These are phyloP conservation scores for Poecile montanus DNA, from an alignment of 2,797 vertebrate species.

Conservation along the genomic window DNA sequence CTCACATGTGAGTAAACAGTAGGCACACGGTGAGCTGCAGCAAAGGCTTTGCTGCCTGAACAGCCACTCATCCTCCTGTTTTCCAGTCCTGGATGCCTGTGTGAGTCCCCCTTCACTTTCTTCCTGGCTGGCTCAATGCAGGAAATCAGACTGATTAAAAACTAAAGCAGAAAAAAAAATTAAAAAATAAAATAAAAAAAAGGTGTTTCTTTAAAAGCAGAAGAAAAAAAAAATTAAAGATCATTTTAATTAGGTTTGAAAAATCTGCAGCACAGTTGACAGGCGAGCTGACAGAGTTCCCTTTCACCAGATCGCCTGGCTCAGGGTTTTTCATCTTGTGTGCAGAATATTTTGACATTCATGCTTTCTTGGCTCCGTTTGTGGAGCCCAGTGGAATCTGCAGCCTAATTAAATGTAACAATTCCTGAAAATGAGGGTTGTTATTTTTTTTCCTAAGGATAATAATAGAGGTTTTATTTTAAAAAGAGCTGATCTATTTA, in stretches of 20 bases:
- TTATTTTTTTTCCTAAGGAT: conserved; percentile 60
- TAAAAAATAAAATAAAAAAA: neutral
- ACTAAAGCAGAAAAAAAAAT: accelerated
- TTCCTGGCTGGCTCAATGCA: neutral
- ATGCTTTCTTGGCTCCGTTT: conserved; percentile 51
- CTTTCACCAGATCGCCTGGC: neutral
- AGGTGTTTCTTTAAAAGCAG: conserved; percentile 26
- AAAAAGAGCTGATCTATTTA: conserved; percentile 74
- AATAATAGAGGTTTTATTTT: conserved; percentile 71
- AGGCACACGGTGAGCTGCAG: neutral
- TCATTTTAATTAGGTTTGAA: conserved; percentile 74
- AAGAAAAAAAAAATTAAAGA: conserved; percentile 18
- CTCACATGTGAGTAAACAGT: conserved; percentile 9
- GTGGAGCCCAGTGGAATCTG: conserved; percentile 67
- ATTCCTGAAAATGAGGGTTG: conserved; percentile 69
- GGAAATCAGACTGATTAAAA: conserved; percentile 48
- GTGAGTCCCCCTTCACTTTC: neutral
- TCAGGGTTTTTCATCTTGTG: conserved; percentile 38
- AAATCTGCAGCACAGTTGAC: conserved; percentile 20
- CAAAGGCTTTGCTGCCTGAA: neutral
- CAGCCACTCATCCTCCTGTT: neutral
- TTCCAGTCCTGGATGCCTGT: neutral
- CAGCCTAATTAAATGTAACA: conserved; percentile 71
- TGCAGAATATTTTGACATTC: conserved; percentile 72
- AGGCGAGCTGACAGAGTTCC: conserved; percentile 62